Conservation (phyloP, 2,888 invertebrate genomes). For the Tachina grossa region DNA sequence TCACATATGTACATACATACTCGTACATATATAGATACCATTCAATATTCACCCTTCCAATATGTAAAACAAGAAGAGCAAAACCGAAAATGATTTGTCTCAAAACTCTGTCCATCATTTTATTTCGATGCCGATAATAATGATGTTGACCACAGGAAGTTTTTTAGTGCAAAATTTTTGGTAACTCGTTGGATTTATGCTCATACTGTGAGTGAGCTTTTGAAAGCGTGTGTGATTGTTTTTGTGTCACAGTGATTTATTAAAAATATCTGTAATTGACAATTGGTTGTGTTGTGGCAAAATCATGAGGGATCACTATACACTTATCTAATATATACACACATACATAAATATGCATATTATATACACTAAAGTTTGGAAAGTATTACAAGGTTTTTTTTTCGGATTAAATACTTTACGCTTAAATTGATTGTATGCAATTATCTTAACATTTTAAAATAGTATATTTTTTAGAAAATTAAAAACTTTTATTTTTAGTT, state of each 20-base stretch:
- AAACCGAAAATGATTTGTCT: constrained; percentile 30
- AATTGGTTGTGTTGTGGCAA: constrained; percentile 57
- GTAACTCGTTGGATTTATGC: constrained; percentile 1
- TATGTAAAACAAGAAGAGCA: constrained; percentile 15
- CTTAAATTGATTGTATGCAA: constrained; percentile 15
- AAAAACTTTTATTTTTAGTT: too few species aligned
- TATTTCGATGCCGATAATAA: constrained; percentile 54
- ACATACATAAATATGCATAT: background rate
- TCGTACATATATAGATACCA: background rate
- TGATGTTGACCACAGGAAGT: constrained; percentile 55
- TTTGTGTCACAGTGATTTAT: constrained; percentile 70
- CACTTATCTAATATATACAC: constrained; percentile 28
- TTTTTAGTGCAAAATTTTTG: background rate
- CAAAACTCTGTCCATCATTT: constrained; percentile 68
- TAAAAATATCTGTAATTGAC: constrained; percentile 71
- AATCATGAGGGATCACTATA: constrained; percentile 58
- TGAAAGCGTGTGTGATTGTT: constrained; percentile 40
- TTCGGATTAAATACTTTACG: constrained; percentile 18
- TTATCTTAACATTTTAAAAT: background rate
- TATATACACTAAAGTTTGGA: background rate
- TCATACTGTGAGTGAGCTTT: background rate
- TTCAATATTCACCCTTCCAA: constrained; percentile 34
- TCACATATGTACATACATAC: background rate
- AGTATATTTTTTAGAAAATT: too few species aligned
- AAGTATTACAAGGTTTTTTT: constrained; percentile 44